These are phyloP conservation scores for Tapera naevia DNA, from an alignment of 2,797 vertebrate genomes.

Conservation along the genomic window DNA sequence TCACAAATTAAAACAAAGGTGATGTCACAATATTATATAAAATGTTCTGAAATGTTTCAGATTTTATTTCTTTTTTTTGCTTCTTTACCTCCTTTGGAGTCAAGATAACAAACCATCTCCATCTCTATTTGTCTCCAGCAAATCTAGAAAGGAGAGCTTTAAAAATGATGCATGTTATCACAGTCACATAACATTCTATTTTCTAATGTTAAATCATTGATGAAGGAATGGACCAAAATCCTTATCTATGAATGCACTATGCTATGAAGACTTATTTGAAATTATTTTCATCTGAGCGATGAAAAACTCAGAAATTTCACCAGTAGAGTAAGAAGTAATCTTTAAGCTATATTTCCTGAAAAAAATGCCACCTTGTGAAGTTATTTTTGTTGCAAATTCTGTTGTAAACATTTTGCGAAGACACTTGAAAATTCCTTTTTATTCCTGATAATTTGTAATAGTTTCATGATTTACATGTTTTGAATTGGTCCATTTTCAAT, in stretches of 20 bases:
- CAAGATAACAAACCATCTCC: neutral
- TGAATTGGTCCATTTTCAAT: constrained; percentile 39
- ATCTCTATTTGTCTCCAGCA: neutral
- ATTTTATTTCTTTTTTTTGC: neutral
- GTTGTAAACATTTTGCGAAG: constrained; percentile 15
- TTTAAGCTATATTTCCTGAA: neutral
- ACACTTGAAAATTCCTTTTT: constrained; percentile 8
- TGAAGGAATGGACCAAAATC: neutral
- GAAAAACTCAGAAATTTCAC: neutral
- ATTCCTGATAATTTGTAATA: constrained; percentile 3
- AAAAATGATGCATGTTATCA: neutral
- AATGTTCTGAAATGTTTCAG: neutral
- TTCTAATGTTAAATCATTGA: neutral
- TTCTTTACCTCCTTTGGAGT: neutral
- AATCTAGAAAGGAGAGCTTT: neutral
- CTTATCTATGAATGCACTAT: neutral
- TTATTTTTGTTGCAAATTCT: neutral
- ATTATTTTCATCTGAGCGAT: neutral
- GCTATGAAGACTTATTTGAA: neutral
- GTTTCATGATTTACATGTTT: constrained; percentile 27
- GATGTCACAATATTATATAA: neutral
- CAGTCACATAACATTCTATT: neutral
- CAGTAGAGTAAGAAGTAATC: neutral
- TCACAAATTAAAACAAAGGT: neutral
- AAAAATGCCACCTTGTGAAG: neutral